Base-by-base conservation (phyloP, 2,797 vertebrate species). In the Scleropages formosus region DNA sequence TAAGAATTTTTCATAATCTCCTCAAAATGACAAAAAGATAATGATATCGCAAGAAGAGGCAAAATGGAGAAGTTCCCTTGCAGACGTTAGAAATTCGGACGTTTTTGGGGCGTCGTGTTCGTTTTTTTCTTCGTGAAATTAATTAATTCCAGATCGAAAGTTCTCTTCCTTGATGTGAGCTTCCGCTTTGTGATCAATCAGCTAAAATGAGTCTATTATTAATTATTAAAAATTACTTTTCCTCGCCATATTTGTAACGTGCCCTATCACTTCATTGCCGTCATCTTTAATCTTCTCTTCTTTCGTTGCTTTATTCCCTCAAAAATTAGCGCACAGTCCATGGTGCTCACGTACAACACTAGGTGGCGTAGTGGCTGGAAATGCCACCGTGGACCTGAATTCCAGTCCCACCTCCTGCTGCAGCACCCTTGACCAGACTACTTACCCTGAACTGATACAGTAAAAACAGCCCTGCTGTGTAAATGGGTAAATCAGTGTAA, bases 1-100 rank as follows among this genome's bases (percentile, higher is more conserved):
- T 75, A 51, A 44, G 53, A 56, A 49, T 70, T 68, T 73, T 71
- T 71, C 20, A 31, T 76, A 76, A 76, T 71, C 67, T 58, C 39
- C 61, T 47, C 44, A 44, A 65, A 72, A 70, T 61, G 44, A 56
- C 60, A 47, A 64, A n/a, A 65, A 72, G 75, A 70, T 18, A 56
- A 76, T 72, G 39, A 62, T 62, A 39, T 51, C 51, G 20, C 44
- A 15, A 44, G 18, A 58, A 53, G 66, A 12, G 20, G 7, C 16
- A 51, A 75, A 44, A 61, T 11, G 72, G 39, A 49, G 8, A 59
- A 31, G 63, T 68, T 59, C 53, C 53, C 16, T 60, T 11, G n/a
- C 70, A 46, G 6, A 24, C n/a, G 12, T 27, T 2, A 6, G 31
- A 2, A 3, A 18, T 66, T 6, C 73, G 8, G 31, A 31, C 22